Percentiles rank a stretch among this genome's conserved stretches.
Evolutionary conservation across 1,140 invertebrate species (phyloP).

Genomic region (Heterodera carotae): DNA sequence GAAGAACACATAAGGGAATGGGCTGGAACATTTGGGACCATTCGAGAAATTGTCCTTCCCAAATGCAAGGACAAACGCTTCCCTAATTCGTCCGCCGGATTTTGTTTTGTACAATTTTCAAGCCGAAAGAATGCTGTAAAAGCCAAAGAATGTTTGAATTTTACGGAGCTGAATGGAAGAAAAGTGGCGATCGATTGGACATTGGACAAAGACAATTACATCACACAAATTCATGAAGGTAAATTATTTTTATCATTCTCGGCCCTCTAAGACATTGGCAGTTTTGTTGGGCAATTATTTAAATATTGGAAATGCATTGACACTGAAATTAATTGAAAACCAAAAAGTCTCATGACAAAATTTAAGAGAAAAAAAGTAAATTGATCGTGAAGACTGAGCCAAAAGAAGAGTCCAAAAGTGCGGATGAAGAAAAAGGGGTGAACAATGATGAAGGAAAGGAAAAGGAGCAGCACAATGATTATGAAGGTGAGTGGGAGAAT

Average conservation of each 20-base stretch:
- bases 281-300: constrained; percentile 33
- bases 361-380: constrained; percentile 11
- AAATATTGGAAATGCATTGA: not conserved
- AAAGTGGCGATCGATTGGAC: constrained; percentile 57
- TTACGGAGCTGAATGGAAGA: constrained; percentile 51
- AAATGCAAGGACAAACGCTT: constrained; percentile 49
- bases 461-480: constrained; percentile 39
- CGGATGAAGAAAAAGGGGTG: constrained; percentile 31
- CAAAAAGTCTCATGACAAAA: not conserved
- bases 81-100: constrained; percentile 56
- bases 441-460: constrained; percentile 28
- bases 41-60: constrained; percentile 46
- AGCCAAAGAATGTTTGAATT: constrained; percentile 46
- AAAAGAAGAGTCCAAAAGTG: constrained; percentile 9
- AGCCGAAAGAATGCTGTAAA: constrained; percentile 37
- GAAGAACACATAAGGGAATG: constrained; percentile 47
- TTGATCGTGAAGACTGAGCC: constrained; percentile 1
- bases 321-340: constrained; percentile 16
- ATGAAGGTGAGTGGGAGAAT: constrained; percentile 26
- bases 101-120: constrained; percentile 52
- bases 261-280: not conserved
- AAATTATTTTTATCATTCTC: not conserved
- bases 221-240: constrained; percentile 37
- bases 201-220: constrained; percentile 47
- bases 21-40: constrained; percentile 33